Percentiles rank a stretch among this genome's conserved stretches.
Evolutionary conservation across 1,140 invertebrate species (phyloP).

Genomic region (Macrobrachium rosenbergii): DNA sequence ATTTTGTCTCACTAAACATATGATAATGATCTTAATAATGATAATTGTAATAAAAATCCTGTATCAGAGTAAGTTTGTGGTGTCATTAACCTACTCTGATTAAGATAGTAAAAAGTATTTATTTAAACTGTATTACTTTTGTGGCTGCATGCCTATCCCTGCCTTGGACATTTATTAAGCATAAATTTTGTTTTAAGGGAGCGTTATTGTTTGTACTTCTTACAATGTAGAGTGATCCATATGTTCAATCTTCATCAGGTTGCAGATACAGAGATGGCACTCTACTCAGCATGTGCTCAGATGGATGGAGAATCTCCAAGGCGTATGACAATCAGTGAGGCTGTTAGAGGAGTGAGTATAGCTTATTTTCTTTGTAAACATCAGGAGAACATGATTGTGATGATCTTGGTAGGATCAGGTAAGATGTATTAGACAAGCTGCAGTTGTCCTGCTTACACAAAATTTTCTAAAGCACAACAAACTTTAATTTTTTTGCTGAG

Average conservation of each 20-base stretch:
- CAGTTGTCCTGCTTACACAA: too few relatives aligned
- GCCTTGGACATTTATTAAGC: too few relatives aligned
- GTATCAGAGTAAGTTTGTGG: too few relatives aligned
- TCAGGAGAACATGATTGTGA: not conserved
- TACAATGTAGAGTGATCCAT: not conserved
- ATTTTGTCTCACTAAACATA: too few relatives aligned
- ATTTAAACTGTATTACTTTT: too few relatives aligned
- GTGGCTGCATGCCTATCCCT: too few relatives aligned
- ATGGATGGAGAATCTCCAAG: slow-evolving; percentile 76
- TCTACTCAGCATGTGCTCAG: slow-evolving; percentile 97
- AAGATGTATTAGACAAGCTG: not conserved
- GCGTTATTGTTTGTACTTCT: not conserved
- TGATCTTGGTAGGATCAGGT: not conserved
- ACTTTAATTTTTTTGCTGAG: too few relatives aligned
- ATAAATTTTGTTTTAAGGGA: not conserved
- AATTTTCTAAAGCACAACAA: too few relatives aligned
- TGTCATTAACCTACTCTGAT: too few relatives aligned
- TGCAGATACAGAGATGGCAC: slow-evolving; percentile 73
- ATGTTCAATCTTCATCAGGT: slow-evolving; percentile 19
- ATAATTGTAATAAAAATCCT: too few relatives aligned
- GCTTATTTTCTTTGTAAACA: not conserved
- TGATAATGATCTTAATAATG: too few relatives aligned
- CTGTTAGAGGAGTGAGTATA: slow-evolving; percentile 66
- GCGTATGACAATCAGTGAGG: slow-evolving; percentile 68
- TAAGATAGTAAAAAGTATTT: too few relatives aligned